Conservation (phyloP, 2,888 invertebrate genomes). For the Aspidiotus rigidus region DNA sequence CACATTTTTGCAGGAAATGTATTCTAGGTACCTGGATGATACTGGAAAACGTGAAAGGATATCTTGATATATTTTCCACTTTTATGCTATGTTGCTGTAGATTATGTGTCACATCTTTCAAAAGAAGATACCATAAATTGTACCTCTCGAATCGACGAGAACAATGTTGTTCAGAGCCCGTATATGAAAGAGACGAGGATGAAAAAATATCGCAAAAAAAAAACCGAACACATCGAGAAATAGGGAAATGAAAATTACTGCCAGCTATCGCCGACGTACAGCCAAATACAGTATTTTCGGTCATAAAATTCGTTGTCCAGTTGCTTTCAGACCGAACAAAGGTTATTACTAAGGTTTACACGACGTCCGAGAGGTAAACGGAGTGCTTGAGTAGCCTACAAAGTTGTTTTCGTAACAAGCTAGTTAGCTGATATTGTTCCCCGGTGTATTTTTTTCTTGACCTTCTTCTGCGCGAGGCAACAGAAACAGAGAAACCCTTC, state of each 20-base stretch:
- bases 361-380: conserved; percentile 23
- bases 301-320: conserved; percentile 32
- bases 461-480: conserved; percentile 19
- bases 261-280: conserved; percentile 11
- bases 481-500: conserved; percentile 16
- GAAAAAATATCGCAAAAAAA: neutral
- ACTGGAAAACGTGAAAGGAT: no score
- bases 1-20: neutral
- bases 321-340: conserved; percentile 31
- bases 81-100: no score
- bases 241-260: conserved; percentile 8
- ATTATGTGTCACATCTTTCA: no score
- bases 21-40: no score
- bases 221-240: neutral
- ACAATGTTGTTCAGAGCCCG: no score
- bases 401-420: conserved; percentile 32
- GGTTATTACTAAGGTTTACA: conserved; percentile 30
- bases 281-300: conserved; percentile 28
- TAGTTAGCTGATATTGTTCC: conserved; percentile 33
- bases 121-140: no score
- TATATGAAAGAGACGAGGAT: no score
- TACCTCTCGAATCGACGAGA: no score
- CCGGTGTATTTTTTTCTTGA: conserved; percentile 32
- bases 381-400: conserved; percentile 32
- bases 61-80: no score